A percentile compares a stretch with the other conserved stretches of the same genome.
These are phyloP conservation scores for Chelonia mydas DNA, from an alignment of 2,797 vertebrate genomes.

Conservation along the genomic window DNA sequence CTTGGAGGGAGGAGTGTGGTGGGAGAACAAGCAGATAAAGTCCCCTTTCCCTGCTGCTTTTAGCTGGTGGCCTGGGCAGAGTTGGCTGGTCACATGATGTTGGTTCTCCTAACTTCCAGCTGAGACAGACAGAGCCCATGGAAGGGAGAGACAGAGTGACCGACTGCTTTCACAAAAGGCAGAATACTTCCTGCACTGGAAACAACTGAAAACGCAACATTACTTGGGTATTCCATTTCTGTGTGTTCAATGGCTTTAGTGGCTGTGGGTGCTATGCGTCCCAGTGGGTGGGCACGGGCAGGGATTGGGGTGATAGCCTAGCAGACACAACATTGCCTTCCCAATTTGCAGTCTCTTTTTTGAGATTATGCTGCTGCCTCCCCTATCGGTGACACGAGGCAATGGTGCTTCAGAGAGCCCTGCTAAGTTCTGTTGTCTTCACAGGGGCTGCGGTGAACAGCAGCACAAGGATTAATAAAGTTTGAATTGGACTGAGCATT, in stretches of 20 bases:
- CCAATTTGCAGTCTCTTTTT: background rate
- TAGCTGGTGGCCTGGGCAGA: background rate
- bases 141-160: background rate
- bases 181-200: background rate
- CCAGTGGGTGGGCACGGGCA: too few relatives aligned
- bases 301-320: background rate
- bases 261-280: background rate
- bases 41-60: background rate
- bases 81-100: background rate
- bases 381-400: background rate
- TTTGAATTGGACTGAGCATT: background rate
- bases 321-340: background rate
- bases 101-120: too few relatives aligned
- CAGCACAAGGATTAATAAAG: background rate
- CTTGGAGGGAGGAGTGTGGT: accelerated
- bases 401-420: background rate
- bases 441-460: background rate
- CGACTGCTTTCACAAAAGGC: background rate
- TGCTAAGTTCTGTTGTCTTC: background rate
- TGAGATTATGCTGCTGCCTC: background rate
- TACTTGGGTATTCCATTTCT: background rate
- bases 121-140: background rate
- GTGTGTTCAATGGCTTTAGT: background rate
- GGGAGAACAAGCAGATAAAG: background rate
- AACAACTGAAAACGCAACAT: background rate